Evolutionary conservation across 2,888 invertebrate genomes (phyloP).

Genomic region (Plemyria rubiginata): DNA sequence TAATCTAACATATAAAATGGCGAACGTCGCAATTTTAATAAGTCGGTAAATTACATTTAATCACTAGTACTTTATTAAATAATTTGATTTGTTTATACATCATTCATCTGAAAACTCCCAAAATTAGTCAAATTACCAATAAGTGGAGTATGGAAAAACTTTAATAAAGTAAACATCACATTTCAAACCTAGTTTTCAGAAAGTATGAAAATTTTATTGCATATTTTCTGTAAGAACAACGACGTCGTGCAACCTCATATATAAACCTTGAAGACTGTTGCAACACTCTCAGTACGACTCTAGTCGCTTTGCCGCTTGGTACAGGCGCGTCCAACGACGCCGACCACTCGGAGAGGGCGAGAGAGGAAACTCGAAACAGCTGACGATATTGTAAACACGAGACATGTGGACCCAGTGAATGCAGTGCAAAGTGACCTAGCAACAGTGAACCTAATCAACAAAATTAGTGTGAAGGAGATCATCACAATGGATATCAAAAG

Average conservation of each 20-base stretch:
- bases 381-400: conserved; percentile 60
- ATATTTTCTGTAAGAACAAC: conserved; percentile 57
- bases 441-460: conserved; percentile 67
- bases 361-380: conserved; percentile 72
- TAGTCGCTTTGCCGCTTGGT: conserved; percentile 86
- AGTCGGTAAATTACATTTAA: too few species aligned
- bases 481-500: conserved; percentile 79
- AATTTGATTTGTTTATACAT: background rate
- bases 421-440: conserved; percentile 80
- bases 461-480: conserved; percentile 57
- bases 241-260: conserved; percentile 74
- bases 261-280: conserved; percentile 80
- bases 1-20: too few species aligned
- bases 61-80: background rate
- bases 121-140: background rate
- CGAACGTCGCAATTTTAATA: too few species aligned
- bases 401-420: conserved; percentile 82
- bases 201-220: conserved; percentile 42
- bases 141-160: background rate
- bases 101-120: background rate
- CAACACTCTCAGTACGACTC: conserved; percentile 84
- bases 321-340: conserved; percentile 75
- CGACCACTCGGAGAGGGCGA: conserved; percentile 84
- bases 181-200: conserved; percentile 33
- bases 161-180: background rate